Evolutionary conservation across 2,888 invertebrate species (phyloP), one percentile per base, ranked within the genome.

Genomic region (Campoplex capitator): DNA sequence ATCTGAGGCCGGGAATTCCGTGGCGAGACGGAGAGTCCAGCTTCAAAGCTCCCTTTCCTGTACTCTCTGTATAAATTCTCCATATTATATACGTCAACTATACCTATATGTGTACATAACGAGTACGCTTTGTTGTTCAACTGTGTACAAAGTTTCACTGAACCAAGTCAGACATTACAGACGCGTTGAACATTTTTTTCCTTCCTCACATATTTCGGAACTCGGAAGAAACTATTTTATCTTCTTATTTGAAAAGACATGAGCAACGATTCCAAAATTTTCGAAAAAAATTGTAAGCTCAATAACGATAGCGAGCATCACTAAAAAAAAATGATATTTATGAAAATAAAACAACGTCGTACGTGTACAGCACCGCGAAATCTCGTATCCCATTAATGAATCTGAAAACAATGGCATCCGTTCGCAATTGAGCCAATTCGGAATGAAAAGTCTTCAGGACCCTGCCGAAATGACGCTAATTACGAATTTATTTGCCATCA

Each of bases 1-100:
- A 94, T 94, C 92, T 92, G 91, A 93, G 92, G 91, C 92, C 90
- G 74, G 91, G 90, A 92, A 93, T 93, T 92, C 91, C 90, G 90
- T 83, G 88, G 88, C 90, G 87, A 85, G 83, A 78, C 74, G 81
- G 58, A 77, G 82, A 83, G 87, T 88, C 85, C 88, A 85, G 84
- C 88, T 86, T 85, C 89, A 83, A 89, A 86, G 86, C 82, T 83
- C 81, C 84, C 86, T 86, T 84, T 77, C 56, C 42, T 51, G 74
- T 51, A 56, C 84, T 32, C 58, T 65, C 74, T 74, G 56, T 82
- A 81, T 67, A 76, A 58, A 23, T 51, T 71, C 76, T 84, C 78
- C 68, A 56, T 51, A 38, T 28, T 23, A 58, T 70, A 7, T n/a
- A n/a, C 56, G 3, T 8, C 58, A 11, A 45, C 18, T 58, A 71